Percentiles rank a stretch among this genome's conserved stretches.
Evolutionary conservation across 1,140 invertebrate species (phyloP).

Genomic region (Brachionus rotundiformis): DNA sequence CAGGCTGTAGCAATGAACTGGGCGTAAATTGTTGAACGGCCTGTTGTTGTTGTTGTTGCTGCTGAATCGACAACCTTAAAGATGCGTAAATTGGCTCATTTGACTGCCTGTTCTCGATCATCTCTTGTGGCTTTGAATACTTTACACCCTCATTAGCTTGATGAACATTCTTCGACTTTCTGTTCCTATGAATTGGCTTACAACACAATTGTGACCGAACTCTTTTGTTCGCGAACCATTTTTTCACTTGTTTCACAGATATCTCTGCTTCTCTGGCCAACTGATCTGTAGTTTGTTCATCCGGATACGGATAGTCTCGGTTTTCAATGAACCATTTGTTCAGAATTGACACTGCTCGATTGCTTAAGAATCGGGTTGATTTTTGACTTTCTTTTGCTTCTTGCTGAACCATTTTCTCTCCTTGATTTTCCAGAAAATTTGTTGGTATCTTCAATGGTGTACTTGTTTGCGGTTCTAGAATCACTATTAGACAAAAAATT

Average conservation of each 20-base stretch:
- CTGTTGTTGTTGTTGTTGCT: background rate
- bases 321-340: constrained; percentile 50
- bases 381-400: constrained; percentile 22
- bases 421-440: constrained; percentile 5
- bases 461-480: constrained; percentile 23
- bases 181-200: constrained; percentile 39
- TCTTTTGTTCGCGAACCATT: constrained; percentile 52
- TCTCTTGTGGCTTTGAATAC: background rate
- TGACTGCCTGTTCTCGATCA: background rate
- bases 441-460: background rate
- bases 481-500: background rate
- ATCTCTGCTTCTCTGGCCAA: constrained; percentile 49
- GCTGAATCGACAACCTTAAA: background rate
- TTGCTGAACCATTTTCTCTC: background rate
- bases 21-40: background rate
- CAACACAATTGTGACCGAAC: constrained; percentile 50
- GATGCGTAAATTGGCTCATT: background rate
- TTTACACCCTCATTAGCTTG: background rate
- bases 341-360: background rate
- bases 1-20: background rate
- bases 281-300: constrained; percentile 35
- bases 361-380: constrained; percentile 30
- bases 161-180: constrained; percentile 18
- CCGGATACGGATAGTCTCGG: constrained; percentile 52
- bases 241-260: constrained; percentile 52